Evolutionary conservation across 2,888 invertebrate species (phyloP).

Genomic region (Conops quadrifasciatus): DNA sequence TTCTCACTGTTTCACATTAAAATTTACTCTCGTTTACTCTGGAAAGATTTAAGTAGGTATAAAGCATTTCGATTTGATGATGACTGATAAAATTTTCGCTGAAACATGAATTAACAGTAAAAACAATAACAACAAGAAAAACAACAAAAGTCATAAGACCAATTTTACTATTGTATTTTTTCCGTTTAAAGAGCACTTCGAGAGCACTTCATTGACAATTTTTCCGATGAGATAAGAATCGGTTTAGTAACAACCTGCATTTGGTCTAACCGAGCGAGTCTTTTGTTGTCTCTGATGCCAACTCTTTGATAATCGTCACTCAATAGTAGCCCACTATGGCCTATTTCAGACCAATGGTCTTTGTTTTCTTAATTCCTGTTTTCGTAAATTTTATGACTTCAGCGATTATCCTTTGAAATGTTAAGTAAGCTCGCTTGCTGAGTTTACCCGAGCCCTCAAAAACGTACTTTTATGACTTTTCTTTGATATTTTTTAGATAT

Average conservation of each 20-base stretch:
- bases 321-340: conserved; percentile 1
- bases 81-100: conserved; percentile 1
- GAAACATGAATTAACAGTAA: conserved; percentile 3
- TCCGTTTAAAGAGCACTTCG: conserved; percentile 9
- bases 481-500: conserved; percentile 14
- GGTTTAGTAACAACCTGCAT: conserved; percentile 2
- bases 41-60: neutral
- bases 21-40: neutral
- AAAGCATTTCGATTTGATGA: conserved; percentile 13
- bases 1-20: conserved; percentile 19
- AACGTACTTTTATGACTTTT: conserved; percentile 28
- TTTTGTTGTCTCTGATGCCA: conserved; percentile 8
- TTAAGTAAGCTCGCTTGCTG: too few relatives aligned
- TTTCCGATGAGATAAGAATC: conserved; percentile 16
- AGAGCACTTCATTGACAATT: conserved; percentile 27
- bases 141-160: neutral
- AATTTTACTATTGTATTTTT: conserved; percentile 21
- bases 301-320: conserved; percentile 22
- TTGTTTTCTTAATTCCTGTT: neutral
- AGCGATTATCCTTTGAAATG: neutral
- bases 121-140: neutral
- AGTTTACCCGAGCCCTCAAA: neutral
- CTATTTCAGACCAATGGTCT: neutral
- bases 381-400: conserved; percentile 9
- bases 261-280: neutral